phyloP scores from a whole-genome alignment of 2,797 vertebrate species.

The Danio tinwini region DNA sequence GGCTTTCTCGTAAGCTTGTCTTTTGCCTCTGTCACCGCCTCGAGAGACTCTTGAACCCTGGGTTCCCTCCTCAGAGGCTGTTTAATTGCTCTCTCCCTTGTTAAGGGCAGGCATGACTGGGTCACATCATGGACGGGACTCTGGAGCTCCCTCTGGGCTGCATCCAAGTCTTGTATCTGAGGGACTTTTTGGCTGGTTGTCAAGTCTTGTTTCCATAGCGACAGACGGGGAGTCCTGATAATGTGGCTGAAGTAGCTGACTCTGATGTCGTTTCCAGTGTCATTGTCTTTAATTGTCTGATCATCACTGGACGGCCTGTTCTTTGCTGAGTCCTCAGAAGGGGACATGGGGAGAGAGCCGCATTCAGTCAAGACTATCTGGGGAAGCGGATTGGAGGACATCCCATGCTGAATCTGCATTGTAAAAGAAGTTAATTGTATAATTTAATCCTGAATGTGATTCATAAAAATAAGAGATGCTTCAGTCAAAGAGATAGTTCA shows the following conservation, averaged over 20 bases:
- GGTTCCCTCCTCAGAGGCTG: conserved; percentile 46
- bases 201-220: conserved; percentile 40
- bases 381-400: conserved; percentile 71
- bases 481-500: no score
- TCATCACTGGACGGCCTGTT: conserved; percentile 4
- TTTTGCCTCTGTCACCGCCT: conserved; percentile 45
- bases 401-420: conserved; percentile 69
- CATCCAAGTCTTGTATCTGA: conserved; percentile 13
- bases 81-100: conserved; percentile 40
- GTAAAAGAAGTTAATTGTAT: conserved; percentile 53
- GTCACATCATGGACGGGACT: conserved; percentile 12
- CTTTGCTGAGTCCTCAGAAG: conserved; percentile 66
- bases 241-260: conserved; percentile 58
- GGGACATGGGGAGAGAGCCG: conserved; percentile 70
- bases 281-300: conserved; percentile 40
- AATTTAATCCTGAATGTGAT: neutral
- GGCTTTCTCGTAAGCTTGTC: conserved; percentile 58
- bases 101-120: neutral
- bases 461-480: neutral
- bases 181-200: conserved; percentile 28
- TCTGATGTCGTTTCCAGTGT: conserved; percentile 14
- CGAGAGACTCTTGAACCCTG: conserved; percentile 50
- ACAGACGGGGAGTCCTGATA: conserved; percentile 50
- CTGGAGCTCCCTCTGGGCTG: conserved; percentile 39
- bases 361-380: conserved; percentile 86